Conservation (phyloP, 2,888 invertebrate species). For the Teleogryllus oceanicus region DNA sequence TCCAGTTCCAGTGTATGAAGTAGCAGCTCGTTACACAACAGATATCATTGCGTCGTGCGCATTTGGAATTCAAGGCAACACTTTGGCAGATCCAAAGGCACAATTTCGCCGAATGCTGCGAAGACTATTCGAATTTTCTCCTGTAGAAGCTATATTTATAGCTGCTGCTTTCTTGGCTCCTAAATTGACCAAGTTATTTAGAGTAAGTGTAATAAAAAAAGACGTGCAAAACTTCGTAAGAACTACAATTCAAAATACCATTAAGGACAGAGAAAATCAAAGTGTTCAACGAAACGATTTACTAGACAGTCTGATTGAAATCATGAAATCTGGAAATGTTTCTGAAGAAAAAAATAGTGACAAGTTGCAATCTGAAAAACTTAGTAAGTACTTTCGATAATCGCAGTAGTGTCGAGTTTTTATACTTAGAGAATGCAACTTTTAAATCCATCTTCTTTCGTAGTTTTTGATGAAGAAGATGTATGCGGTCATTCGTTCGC, state of each 20-base stretch:
- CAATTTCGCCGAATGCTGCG: not conserved
- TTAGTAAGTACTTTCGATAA: no score
- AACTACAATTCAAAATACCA: not conserved
- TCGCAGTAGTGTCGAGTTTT: no score
- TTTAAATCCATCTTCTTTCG: conserved; percentile 20
- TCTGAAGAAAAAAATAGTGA: not conserved
- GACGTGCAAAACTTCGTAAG: not conserved
- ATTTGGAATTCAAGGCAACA: not conserved
- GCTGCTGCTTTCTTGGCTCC: not conserved
- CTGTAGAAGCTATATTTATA: not conserved
- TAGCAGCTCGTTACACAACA: not conserved
- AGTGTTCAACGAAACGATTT: conserved; percentile 39
- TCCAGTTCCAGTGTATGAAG: not conserved
- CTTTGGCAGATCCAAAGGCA: not conserved
- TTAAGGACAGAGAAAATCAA: conserved; percentile 37
- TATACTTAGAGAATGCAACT: no score
- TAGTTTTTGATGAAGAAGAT: conserved; percentile 51
- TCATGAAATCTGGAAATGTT: not conserved
- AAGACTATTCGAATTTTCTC: not conserved
- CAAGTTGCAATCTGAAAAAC: no score
- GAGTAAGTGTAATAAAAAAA: not conserved
- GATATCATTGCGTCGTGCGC: not conserved
- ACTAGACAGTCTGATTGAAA: conserved; percentile 26
- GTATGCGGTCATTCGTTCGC: conserved; percentile 56
- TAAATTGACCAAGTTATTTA: not conserved